Evolutionary conservation across 2,888 invertebrate species (phyloP).

Genomic region (Lamproptera curius): DNA sequence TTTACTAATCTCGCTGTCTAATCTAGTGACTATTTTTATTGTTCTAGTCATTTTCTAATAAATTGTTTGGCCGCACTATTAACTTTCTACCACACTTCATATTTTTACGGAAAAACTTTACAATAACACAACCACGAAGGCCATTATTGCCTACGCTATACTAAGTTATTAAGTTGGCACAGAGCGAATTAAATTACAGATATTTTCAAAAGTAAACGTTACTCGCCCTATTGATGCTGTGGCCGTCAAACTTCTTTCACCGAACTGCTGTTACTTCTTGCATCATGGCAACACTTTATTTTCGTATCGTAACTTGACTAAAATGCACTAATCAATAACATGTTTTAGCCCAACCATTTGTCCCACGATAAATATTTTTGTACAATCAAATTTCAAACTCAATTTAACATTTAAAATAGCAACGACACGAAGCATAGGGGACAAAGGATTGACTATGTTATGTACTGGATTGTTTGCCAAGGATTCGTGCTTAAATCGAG

Average conservation of each 20-base stretch:
- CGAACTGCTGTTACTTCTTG: slow-evolving; percentile 57
- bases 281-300: slow-evolving; percentile 47
- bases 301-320: slow-evolving; percentile 35
- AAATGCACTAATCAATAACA: slow-evolving; percentile 21
- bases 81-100: slow-evolving; percentile 59
- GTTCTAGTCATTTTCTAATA: slow-evolving; percentile 54
- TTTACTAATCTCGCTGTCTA: slow-evolving; percentile 58
- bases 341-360: slow-evolving; percentile 50
- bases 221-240: slow-evolving; percentile 71
- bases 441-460: slow-evolving; percentile 60
- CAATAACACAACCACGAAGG: slow-evolving; percentile 44
- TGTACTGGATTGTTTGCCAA: slow-evolving; percentile 44
- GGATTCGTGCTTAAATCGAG: slow-evolving; percentile 52
- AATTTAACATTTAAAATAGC: neutral
- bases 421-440: slow-evolving; percentile 38
- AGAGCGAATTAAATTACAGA: slow-evolving; percentile 53
- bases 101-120: slow-evolving; percentile 39
- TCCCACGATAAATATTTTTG: slow-evolving; percentile 33
- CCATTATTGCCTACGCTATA: slow-evolving; percentile 58
- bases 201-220: slow-evolving; percentile 66
- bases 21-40: slow-evolving; percentile 53
- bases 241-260: slow-evolving; percentile 58
- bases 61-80: slow-evolving; percentile 49
- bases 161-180: slow-evolving; percentile 56
- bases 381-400: neutral